Percentiles rank a stretch among this genome's conserved stretches.
phyloP scores from a whole-genome alignment of 1,140 invertebrate species.

The Semibalanus balanoides region DNA sequence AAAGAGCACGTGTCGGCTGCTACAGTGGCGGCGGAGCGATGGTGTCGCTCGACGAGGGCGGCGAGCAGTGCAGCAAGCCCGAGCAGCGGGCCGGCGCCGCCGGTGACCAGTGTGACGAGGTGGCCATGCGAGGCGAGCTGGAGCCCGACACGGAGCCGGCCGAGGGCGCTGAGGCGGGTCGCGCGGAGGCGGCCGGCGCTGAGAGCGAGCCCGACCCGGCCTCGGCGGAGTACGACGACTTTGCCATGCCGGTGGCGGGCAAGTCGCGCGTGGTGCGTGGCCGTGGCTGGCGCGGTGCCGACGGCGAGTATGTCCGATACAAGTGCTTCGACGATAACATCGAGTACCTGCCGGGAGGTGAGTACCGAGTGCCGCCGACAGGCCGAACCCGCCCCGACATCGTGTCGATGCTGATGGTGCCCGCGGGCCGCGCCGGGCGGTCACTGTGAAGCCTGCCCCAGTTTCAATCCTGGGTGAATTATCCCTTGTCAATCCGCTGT shows the following conservation, averaged over 20 bases:
- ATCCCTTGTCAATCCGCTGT: no score
- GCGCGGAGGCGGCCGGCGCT: no score
- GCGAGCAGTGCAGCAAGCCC: not conserved
- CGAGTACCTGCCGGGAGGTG: slow-evolving; percentile 1
- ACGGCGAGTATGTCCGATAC: not conserved
- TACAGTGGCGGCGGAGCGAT: not conserved
- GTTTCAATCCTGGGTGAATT: no score
- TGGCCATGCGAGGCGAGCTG: not conserved
- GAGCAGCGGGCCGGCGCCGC: not conserved
- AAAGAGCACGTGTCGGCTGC: not conserved
- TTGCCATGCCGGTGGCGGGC: not conserved
- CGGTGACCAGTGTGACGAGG: not conserved
- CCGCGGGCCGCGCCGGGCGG: no score
- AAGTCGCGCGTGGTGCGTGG: not conserved
- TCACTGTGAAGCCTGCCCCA: no score
- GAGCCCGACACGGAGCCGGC: no score
- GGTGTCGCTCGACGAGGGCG: not conserved
- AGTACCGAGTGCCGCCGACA: not conserved
- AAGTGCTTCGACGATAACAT: not conserved
- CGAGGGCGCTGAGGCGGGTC: no score
- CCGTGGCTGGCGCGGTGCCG: not conserved
- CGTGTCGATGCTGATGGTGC: not conserved
- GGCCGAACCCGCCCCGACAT: not conserved
- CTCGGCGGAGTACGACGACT: not conserved
- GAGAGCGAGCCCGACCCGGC: not conserved